Evolutionary conservation across 2,888 invertebrate species (phyloP), one percentile per base, ranked within the genome.

Genomic region (Corythucha ciliata): DNA sequence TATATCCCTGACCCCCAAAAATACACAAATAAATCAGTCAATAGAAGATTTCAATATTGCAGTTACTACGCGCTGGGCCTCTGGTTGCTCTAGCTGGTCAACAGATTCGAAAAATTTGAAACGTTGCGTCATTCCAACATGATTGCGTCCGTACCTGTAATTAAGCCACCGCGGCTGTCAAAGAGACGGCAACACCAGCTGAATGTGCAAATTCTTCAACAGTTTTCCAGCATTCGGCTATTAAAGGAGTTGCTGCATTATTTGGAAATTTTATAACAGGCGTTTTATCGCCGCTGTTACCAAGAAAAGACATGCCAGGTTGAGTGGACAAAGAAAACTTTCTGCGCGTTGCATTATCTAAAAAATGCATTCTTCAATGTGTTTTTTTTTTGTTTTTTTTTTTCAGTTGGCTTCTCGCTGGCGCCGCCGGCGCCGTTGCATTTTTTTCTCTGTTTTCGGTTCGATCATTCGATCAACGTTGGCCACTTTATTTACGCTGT

Each of bases 81-180:
- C 59, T 86, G 86, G 86, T 74, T 85, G 40, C 85, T 85, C 3
- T 83, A 84, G 63, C 69, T 86, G 7, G 79, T 86, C 53, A 76
- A 76, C 36, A 74, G 83, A 51, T 70, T 73, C 63, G 64, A 72
- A 61, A 61, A 67, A 56, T 63, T 66, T 59, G 51, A 53, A 25
- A 65, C 77, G 60, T 74, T 74, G 54, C 68, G 67, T 4, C 12
- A n/a, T n/a, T n/a, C 4, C 8, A 39, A 41, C 8, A 22, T 5
- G 20, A 66, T 73, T 0, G 68, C 72, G 1, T 71, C 73, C 18
- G 66, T 74, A 1, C n/a, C n/a, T 70, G 73, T 51, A 70, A 74
- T 54, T 12, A 41, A 20, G 42, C 41, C 24, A 16, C 24, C 7
- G n/a, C 22, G 16, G 21, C 20, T 21, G 22, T 29, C n/a, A 39